Percentiles rank a stretch among this genome's conserved stretches.
phyloP scores from a whole-genome alignment of 2,113 vertebrate genomes.

The Todiramphus saurophagus region DNA sequence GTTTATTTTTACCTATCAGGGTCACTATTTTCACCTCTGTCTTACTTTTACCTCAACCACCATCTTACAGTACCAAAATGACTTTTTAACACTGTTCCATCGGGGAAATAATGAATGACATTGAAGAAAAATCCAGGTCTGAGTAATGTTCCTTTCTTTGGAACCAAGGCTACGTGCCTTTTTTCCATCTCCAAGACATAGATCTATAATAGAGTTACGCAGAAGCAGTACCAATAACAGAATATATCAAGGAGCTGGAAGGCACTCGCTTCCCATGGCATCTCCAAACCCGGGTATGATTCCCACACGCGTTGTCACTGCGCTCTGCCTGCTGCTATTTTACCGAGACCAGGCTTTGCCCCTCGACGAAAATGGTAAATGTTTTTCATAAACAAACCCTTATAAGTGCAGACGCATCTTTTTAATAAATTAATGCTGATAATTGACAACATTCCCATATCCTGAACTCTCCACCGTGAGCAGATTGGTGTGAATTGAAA shows the following conservation, averaged over 20 bases:
- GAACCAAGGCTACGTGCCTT: not conserved
- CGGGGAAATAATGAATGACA: not conserved
- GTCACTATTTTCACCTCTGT: not conserved
- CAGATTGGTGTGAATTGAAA: not conserved
- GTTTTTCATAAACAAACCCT: not conserved
- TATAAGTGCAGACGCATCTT: not conserved
- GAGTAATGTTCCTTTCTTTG: not conserved
- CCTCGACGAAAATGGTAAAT: not conserved
- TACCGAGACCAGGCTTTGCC: not conserved
- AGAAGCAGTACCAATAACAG: not conserved
- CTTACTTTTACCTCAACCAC: not conserved
- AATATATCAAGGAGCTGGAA: not conserved
- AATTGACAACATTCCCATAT: not conserved
- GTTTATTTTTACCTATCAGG: not conserved
- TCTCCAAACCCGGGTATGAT: not conserved
- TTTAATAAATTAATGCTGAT: not conserved
- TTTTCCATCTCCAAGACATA: not conserved
- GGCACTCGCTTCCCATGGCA: not conserved
- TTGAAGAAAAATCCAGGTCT: not conserved
- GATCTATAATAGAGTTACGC: not conserved
- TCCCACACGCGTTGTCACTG: rapidly evolving
- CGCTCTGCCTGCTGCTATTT: not conserved
- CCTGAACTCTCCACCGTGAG: not conserved
- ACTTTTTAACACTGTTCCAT: not conserved
- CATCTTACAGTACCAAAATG: not conserved